Conservation (phyloP, 2,797 vertebrate genomes). For the Cygnus olor region DNA sequence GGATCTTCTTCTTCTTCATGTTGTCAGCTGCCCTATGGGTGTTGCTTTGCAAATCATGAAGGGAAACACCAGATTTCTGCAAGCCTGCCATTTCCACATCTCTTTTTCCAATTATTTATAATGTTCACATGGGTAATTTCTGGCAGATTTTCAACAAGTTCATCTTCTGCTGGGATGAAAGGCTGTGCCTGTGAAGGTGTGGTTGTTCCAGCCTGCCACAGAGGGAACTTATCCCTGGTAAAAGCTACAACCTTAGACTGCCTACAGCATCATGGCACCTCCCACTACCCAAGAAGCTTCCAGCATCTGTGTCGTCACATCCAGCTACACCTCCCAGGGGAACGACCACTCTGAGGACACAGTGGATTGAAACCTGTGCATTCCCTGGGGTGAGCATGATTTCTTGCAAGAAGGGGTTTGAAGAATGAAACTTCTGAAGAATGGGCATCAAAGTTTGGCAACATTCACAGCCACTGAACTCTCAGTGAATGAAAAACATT, state of each 20-base stretch:
- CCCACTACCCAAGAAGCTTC: neutral
- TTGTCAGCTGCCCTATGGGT: slow-evolving; percentile 21
- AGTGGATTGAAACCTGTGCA: neutral
- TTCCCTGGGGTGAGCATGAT: neutral
- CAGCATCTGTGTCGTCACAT: neutral
- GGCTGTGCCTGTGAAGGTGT: neutral
- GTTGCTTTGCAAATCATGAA: neutral
- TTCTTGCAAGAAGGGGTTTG: neutral
- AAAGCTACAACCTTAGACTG: neutral
- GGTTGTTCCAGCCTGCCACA: neutral
- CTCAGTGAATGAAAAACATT: neutral
- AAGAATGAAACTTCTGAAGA: neutral
- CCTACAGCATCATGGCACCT: neutral
- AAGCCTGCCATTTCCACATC: neutral
- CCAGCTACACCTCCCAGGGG: neutral
- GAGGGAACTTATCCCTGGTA: neutral
- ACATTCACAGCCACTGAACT: neutral
- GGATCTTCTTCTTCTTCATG: slow-evolving; percentile 1
- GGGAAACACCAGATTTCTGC: neutral
- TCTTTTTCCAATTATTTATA: neutral
- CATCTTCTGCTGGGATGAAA: neutral
- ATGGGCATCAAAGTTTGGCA: rapidly evolving
- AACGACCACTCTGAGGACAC: rapidly evolving
- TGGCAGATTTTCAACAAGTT: neutral
- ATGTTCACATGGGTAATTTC: neutral